Evolutionary conservation across 1,140 invertebrate species (phyloP), one percentile per base, ranked within the genome.

Genomic region (Zophobas morio): DNA sequence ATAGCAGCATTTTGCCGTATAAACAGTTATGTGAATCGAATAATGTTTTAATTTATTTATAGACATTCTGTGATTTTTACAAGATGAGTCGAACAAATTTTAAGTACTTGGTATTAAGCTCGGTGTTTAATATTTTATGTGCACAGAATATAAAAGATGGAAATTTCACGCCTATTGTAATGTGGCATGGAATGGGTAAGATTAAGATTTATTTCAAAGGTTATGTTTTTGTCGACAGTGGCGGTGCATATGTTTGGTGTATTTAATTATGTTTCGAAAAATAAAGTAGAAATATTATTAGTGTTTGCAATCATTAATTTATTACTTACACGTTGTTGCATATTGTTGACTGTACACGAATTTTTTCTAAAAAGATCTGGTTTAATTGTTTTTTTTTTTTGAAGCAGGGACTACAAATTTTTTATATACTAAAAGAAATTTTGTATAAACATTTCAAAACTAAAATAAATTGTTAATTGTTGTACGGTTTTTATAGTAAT

Each of bases 131-230:
- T 34, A 54, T 35, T 72, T 35, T 72, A 51, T 80, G 82, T 82
- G 81, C 78, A 82, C 81, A 82, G 83, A 82, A 84, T 82, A 82
- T 85, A 84, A 66, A 66, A 42, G 51, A 57, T 71, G 47, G n/a
- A 5, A 71, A 60, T 54, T 76, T 49, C 53, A 82, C 82, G 6
- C 93, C 93, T 0, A 89, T 94, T 78, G 93, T 95, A 42, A 81
- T 95, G 57, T 95, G 93, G 94, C 94, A 95, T 88, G 94, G 94
- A 86, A 94, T 95, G 93, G 93, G 93, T 94, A 88, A 89, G 88
- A 77, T 51, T 63, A 20, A 20, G 20, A 20, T 20, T 20, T 20
- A 20, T 2, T 70, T 70, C 39, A 78, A 46, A 72, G 20, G 47
- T 72, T 40, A 74, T 77, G 34, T 66, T 66, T 8, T 42, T 42